Conservation (phyloP, 2,797 vertebrate species). For the Sebastes oblongus region DNA sequence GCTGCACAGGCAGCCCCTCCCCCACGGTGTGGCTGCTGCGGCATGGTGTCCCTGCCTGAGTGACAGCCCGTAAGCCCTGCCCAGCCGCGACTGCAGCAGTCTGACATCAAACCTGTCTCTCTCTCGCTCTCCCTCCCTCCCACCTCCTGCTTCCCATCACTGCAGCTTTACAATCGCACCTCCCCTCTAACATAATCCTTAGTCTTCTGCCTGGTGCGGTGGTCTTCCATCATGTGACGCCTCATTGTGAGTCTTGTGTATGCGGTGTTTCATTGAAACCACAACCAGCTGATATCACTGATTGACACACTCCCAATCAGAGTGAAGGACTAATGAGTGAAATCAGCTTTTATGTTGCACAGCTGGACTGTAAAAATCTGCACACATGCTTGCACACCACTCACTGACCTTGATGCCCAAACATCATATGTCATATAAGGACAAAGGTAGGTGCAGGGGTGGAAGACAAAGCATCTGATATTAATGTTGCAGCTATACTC, state of each 20-base stretch:
- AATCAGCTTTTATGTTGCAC: not conserved
- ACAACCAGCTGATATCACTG: constrained; percentile 9
- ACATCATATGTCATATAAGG: constrained; percentile 25
- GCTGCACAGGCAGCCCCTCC: constrained; percentile 67
- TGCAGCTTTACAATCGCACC: constrained; percentile 67
- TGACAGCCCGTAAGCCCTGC: constrained; percentile 65
- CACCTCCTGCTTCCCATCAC: constrained; percentile 36
- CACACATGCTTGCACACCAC: not conserved
- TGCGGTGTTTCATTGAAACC: constrained; percentile 8
- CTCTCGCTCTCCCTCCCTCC: not conserved
- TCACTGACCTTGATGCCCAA: constrained; percentile 30
- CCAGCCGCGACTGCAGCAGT: constrained; percentile 76
- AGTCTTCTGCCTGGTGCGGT: constrained; percentile 29
- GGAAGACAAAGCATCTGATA: not conserved
- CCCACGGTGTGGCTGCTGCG: constrained; percentile 70
- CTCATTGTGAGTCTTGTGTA: not conserved
- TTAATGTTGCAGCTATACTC: not conserved
- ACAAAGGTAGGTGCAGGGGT: not conserved
- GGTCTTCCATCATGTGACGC: constrained; percentile 36
- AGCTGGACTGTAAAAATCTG: constrained; percentile 1
- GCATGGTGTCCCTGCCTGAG: constrained; percentile 62
- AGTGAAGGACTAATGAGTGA: not conserved
- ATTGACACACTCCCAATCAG: constrained; percentile 6
- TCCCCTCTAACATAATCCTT: constrained; percentile 58
- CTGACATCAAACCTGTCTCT: constrained; percentile 63